phyloP scores from a whole-genome alignment of 1,140 invertebrate genomes.

The Leptestheria dahalacensis region DNA sequence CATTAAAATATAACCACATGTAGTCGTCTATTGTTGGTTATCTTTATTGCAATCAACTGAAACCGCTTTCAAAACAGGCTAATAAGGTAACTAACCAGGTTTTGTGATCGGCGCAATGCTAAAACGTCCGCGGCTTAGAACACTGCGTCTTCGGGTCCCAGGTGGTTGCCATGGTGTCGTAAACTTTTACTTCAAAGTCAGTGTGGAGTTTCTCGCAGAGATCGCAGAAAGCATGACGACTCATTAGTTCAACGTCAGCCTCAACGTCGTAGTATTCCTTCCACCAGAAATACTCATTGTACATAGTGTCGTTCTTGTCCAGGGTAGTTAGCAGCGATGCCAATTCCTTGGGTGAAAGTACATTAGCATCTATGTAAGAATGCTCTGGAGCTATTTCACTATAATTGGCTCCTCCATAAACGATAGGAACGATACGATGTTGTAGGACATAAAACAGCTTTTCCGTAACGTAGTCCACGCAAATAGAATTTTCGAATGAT shows the following conservation, averaged over 20 bases:
- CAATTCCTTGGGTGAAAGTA: conserved; percentile 34
- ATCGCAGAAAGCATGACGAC: conserved; percentile 16
- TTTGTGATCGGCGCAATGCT: too few relatives aligned
- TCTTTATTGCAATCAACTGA: too few relatives aligned
- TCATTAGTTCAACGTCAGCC: neutral
- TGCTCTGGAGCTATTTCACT: conserved; percentile 38
- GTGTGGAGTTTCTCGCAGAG: conserved; percentile 20
- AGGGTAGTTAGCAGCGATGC: conserved; percentile 35
- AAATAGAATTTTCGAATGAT: conserved; percentile 28
- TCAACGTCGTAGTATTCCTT: conserved; percentile 19
- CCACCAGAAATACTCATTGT: conserved; percentile 26
- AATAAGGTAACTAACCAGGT: too few relatives aligned
- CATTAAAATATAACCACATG: too few relatives aligned
- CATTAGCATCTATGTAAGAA: conserved; percentile 44
- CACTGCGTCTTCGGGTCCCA: too few relatives aligned
- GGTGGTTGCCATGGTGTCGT: too few relatives aligned
- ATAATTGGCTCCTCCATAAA: conserved; percentile 45
- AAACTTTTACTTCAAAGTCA: too few relatives aligned
- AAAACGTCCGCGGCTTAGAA: too few relatives aligned
- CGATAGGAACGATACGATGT: conserved; percentile 43
- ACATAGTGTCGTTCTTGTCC: conserved; percentile 24
- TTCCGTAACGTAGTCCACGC: conserved; percentile 28
- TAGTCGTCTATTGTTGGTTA: too few relatives aligned
- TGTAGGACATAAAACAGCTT: conserved; percentile 23
- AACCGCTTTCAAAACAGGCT: too few relatives aligned